Base-by-base conservation (phyloP, 2,113 vertebrate genomes). In the Acrocephalus arundinaceus region DNA sequence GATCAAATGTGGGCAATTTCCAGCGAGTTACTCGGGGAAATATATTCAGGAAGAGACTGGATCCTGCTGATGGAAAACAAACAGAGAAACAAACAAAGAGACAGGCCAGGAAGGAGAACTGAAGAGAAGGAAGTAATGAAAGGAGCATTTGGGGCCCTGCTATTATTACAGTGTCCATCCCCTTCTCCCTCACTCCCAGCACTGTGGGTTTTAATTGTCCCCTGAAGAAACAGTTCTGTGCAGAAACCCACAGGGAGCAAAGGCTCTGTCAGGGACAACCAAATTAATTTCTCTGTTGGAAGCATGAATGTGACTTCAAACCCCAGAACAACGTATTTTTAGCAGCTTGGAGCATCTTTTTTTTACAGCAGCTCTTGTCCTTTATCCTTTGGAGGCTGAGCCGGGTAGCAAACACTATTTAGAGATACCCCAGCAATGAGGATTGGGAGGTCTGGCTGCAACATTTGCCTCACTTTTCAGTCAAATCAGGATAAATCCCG, bases 231-330 rank as follows among this genome's bases (percentile, higher is more conserved):
- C 27, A 41, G 21, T 25, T 94, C 82, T 86, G 72, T 45, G 85
- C 43, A 80, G 46, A 86, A 74, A 90, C 67, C 90, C 93, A 88
- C 63, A 28, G 90, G 90, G 82, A 93, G 65, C 54, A 90, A 73
- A 89, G 51, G 37, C 74, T 83, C 94, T 91, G 87, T n/a, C 92
- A 74, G 58, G 78, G 91, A 83, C 78, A 94, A 74, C 35, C 91
- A 93, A 85, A 96, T 96, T 96, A 93, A 92, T 95, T 90, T 94
- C 82, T 81, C 90, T 57, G 79, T 74, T 86, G 92, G 87, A 97
- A 93, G 72, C 35, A 52, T 1, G 23, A 39, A 63, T 84, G 68
- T 49, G 72, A 84, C 93, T 97, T 78, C 61, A 91, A 93, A 22
- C 33, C 71, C 51, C 82, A 51, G 35, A 77, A 89, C 8, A 58